A percentile compares a stretch with the other conserved stretches of the same genome.
Conservation (phyloP, 2,797 vertebrate genomes). For the Pseudochirops cupreus region DNA sequence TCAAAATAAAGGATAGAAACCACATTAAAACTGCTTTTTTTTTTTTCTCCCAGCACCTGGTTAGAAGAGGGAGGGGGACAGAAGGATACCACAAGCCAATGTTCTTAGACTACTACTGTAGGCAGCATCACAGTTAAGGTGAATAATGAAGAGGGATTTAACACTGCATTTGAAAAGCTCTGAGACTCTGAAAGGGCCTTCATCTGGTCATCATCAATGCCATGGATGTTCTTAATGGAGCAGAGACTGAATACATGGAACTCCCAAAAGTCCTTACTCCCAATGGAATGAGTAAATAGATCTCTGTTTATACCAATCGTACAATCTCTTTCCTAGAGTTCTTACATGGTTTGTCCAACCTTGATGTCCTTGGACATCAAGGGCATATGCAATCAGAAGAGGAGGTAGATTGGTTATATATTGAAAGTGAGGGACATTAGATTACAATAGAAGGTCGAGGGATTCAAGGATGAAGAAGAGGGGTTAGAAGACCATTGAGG, state of each 20-base stretch:
- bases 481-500: background rate
- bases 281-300: background rate
- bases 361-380: background rate
- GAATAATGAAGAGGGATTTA: background rate
- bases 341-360: constrained; percentile 10
- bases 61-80: background rate
- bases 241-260: background rate
- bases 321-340: background rate
- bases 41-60: background rate
- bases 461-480: background rate
- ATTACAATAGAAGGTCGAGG: background rate
- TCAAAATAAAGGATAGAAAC: constrained; percentile 41
- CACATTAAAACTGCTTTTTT: constrained; percentile 41
- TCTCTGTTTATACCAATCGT: background rate
- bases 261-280: background rate
- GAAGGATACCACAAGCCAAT: too few species aligned
- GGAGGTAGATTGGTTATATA: background rate
- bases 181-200: constrained; percentile 40
- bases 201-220: constrained; percentile 3
- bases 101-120: background rate
- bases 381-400: background rate
- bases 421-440: background rate
- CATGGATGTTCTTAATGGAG: constrained; percentile 19
- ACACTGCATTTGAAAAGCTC: constrained; percentile 4
- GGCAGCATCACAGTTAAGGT: background rate